Base-by-base conservation (phyloP, 2,797 vertebrate genomes). In the Pseudomugil gertrudae region DNA sequence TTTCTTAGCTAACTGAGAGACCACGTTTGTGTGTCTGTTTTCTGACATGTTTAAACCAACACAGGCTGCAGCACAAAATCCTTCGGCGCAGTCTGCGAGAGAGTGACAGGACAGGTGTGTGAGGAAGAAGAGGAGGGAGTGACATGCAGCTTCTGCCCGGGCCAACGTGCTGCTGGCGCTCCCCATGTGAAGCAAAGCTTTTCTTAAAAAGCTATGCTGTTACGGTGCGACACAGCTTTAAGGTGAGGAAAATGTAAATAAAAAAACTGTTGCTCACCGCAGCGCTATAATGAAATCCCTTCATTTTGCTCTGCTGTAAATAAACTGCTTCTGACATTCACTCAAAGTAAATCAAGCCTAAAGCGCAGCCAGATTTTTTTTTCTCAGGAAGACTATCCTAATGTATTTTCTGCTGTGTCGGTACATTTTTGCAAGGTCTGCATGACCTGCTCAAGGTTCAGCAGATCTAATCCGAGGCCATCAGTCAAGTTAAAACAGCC, bases 401-500 rank as follows among this genome's bases (percentile, higher is more conserved):
- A n/a, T 59, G 15, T 47, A 55, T 7, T 47, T 55, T 32, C 40
- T 43, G 26, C 15, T 10, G 10, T 1, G 17, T 5, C n/a, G 35
- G 11, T 0, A 55, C 23, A 24, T 74, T 70, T 0, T 30, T 8
- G 50, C 13, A 66, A n/a, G 10, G 54, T 35, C 15, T 72, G 64
- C 23, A 3, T 15, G 63, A 63, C 66, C 63, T 48, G 30, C 30
- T 26, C 53, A 21, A 43, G 65, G 72, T 11, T 33, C 32, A 11
- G 57, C 59, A 43, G n/a, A 4, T 11, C 67, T 52, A 68, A 76
- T 79, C 69, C 71, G 50, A 66, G 32, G 51, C 75, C 55, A 80
- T 67, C 76, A 73, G 79, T 85, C 77, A 85, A 68, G 35, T 79
- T 26, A 81, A 45, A 87, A 69, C 66, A 84, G 58, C 69, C 76